Evolutionary conservation across 2,797 vertebrate genomes (phyloP).

Genomic region (Gymnoscopelus braueri): DNA sequence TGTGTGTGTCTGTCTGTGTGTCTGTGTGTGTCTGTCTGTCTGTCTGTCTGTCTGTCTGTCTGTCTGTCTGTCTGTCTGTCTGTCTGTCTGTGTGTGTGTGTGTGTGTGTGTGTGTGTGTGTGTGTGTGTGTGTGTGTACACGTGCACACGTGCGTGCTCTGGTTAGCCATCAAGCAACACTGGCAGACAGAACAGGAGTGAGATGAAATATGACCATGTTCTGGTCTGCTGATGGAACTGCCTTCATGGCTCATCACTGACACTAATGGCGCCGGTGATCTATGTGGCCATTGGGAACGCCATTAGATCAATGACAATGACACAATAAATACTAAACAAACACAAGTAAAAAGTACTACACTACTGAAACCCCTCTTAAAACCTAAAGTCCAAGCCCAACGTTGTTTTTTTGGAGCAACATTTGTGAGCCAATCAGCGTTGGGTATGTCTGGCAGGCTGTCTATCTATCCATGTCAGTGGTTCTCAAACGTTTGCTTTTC

Average conservation of each 20-base stretch:
- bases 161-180: constrained; percentile 34
- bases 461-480: neutral
- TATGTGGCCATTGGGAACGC: constrained; percentile 66
- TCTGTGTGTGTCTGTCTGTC: too few species aligned
- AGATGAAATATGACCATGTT: constrained; percentile 47
- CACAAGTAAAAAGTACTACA: constrained; percentile 23
- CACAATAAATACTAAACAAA: constrained; percentile 35
- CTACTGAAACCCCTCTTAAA: neutral
- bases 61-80: neutral
- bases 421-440: too few species aligned
- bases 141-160: constrained; percentile 13
- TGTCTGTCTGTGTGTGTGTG: constrained; percentile 20
- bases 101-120: constrained; percentile 5
- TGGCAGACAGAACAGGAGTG: constrained; percentile 47
- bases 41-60: neutral
- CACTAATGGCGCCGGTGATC: constrained; percentile 78
- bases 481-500: too few species aligned
- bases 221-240: constrained; percentile 59
- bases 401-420: too few species aligned
- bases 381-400: neutral
- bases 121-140: neutral
- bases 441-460: too few species aligned
- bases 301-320: constrained; percentile 50
- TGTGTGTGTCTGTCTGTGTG: too few species aligned
- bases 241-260: constrained; percentile 72